Base-by-base conservation (phyloP, 2,888 invertebrate species). In the Drosophila mayaguana region DNA sequence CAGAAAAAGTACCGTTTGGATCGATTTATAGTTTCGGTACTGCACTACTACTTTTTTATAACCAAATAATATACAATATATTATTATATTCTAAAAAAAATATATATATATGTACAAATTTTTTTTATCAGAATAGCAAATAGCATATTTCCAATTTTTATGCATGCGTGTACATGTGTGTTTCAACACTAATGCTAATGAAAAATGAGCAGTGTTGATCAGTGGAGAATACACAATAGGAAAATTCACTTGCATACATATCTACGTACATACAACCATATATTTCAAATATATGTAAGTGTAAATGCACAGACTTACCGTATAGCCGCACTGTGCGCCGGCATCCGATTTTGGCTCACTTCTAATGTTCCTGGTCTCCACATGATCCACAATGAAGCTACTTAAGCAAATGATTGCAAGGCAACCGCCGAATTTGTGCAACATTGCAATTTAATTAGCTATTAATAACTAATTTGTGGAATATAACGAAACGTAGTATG, bases 241-340 rank as follows among this genome's bases (percentile, higher is more conserved):
- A 28, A 50, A 14, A 4, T 11, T 20, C 20, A 45, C 20, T 16
- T 51, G 16, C 16, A 48, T 28, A 20, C 12, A n/a, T 12, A 50
- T 18, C 0, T n/a, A 36, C 9, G 14, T 34, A 36, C 14, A 14
- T 22, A 40, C 16, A 43, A 48, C 38, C 12, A 22, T n/a, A 9
- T 7, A 16, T 3, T 6, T 9, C 16, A 16, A 14, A 25, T 4
- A 40, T 16, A 20, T 50, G 11, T 28, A n/a, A 50, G 14, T 36
- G 25, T 18, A 56, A 7, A 4, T 18, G 11, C 11, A 53, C 28
- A n/a, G 2, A 79, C 88, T 83, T 71, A 91, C 91, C 84, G 80
- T 65, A 81, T 91, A 91, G 18, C 91, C 91, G 54, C 91, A 91
- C 22, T 86, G 78, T n/a, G 78, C 56, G 32, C 75, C 80, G 56